Percentiles rank a stretch among this genome's conserved stretches.
Conservation (phyloP, 2,797 vertebrate genomes). For the Notamacropus eugenii region DNA sequence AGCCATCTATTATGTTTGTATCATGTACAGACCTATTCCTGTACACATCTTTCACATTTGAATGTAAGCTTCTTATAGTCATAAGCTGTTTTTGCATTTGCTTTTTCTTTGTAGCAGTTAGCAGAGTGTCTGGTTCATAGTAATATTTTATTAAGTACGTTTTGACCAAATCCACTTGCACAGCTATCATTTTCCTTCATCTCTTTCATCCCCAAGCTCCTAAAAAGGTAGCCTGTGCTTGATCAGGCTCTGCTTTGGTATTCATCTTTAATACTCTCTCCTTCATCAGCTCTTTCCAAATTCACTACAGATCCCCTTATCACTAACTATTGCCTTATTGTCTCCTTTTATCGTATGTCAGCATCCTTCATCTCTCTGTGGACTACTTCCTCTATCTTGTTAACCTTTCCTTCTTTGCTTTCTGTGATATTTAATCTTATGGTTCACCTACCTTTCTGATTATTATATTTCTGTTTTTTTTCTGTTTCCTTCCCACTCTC, state of each 20-base stretch:
- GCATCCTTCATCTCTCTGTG: neutral
- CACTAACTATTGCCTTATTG: neutral
- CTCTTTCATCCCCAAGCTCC: neutral
- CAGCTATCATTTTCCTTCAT: neutral
- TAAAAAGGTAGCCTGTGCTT: neutral
- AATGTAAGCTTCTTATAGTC: neutral
- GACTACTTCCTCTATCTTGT: neutral
- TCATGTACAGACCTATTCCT: neutral
- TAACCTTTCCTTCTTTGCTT: neutral
- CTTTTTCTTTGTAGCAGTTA: neutral
- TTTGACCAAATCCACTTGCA: neutral
- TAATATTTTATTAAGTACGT: neutral
- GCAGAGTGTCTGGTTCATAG: neutral
- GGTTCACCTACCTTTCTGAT: neutral
- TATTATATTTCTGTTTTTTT: neutral
- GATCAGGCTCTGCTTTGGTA: neutral
- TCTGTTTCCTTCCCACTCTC: neutral
- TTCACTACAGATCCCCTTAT: neutral
- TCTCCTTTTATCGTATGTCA: neutral
- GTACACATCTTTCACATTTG: neutral
- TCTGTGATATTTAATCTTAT: neutral
- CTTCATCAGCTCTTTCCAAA: neutral
- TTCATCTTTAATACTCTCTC: neutral
- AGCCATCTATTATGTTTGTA: neutral
- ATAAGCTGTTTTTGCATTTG: neutral